A percentile compares a stretch with the other conserved stretches of the same genome.
phyloP scores from a whole-genome alignment of 2,888 invertebrate genomes.

The Drosophila cracens region DNA sequence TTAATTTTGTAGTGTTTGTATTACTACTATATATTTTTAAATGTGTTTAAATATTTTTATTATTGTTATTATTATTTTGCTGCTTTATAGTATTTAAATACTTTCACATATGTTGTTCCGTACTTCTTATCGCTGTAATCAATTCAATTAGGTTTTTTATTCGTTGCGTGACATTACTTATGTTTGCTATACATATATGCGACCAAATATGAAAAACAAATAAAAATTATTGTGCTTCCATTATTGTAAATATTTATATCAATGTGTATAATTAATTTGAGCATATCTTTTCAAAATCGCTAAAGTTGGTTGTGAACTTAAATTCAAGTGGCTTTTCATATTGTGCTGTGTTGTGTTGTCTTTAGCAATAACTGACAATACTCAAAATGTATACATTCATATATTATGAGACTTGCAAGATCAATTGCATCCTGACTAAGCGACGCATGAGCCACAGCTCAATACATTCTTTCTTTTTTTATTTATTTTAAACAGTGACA shows the following conservation, averaged over 20 bases:
- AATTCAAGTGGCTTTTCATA: constrained; percentile 18
- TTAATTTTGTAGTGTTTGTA: constrained; percentile 28
- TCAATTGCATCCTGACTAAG: constrained; percentile 2
- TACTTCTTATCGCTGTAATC: constrained; percentile 51
- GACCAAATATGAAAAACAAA: constrained; percentile 33
- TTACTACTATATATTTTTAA: constrained; percentile 28
- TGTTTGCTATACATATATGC: constrained; percentile 39
- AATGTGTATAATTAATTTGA: constrained; percentile 37
- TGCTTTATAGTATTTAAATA: constrained; percentile 56
- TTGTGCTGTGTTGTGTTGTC: constrained; percentile 18
- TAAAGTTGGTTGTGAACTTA: constrained; percentile 18
- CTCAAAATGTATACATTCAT: constrained; percentile 2
- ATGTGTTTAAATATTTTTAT: constrained; percentile 34
- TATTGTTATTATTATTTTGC: constrained; percentile 24
- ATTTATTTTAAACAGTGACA: constrained; percentile 1
- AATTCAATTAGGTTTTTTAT: constrained; percentile 44
- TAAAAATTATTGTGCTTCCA: constrained; percentile 37
- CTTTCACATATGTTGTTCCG: constrained; percentile 59
- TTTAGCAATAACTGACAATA: constrained; percentile 20
- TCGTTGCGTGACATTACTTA: constrained; percentile 60
- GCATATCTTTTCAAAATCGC: constrained; percentile 19
- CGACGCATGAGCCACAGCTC: constrained; percentile 7
- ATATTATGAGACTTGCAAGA: constrained; percentile 7
- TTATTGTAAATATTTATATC: constrained; percentile 33
- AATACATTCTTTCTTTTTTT: constrained; percentile 1